Base-by-base conservation (phyloP, 2,113 vertebrate genomes). In the Galeopterus variegatus region DNA sequence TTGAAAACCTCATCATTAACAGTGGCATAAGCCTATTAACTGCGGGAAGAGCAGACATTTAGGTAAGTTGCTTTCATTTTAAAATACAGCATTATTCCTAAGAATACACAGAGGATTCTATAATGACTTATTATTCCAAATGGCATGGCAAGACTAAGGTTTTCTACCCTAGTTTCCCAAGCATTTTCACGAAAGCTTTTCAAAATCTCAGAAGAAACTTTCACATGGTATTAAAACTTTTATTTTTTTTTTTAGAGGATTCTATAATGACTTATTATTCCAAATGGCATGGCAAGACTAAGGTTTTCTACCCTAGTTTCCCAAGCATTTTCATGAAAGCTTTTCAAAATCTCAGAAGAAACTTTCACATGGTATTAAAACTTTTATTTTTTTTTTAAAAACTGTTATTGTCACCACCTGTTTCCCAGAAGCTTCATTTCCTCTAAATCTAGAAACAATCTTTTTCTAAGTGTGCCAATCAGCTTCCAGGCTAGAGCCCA, bases 391-490 rank as follows among this genome's bases (percentile, higher is more conserved):
- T 73, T 15, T 58, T 33, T 79, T 48, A 6, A 17, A 6, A 62
- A 73, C 31, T 48, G 8, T 45, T 81, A 87, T 48, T 81, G 86
- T 85, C 26, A 56, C n/a, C 9, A 82, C 67, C 28, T 60, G 79
- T 76, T 95, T 75, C 33, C 41, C 79, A 89, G 65, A 33, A 72
- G 45, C 8, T 28, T 90, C 64, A 11, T 17, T 54, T 64, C 54
- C 54, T 79, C 81, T 90, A 70, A 96, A 84, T 87, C 70, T 85
- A 89, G 77, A 73, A 75, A 90, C 12, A 28, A 36, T 13, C 69
- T 5, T 77, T 64, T 62, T 65, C 70, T 54, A 58, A 84, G 41
- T 48, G 62, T 33, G 33, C 73, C 64, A 60, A 28, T 28, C 13
- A 33, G 90, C 23, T 75, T 82, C 45, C 60, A 54, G 79, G 26